Base-by-base conservation (phyloP, 1,140 invertebrate genomes). In the Caenorhabditis tropicalis region DNA sequence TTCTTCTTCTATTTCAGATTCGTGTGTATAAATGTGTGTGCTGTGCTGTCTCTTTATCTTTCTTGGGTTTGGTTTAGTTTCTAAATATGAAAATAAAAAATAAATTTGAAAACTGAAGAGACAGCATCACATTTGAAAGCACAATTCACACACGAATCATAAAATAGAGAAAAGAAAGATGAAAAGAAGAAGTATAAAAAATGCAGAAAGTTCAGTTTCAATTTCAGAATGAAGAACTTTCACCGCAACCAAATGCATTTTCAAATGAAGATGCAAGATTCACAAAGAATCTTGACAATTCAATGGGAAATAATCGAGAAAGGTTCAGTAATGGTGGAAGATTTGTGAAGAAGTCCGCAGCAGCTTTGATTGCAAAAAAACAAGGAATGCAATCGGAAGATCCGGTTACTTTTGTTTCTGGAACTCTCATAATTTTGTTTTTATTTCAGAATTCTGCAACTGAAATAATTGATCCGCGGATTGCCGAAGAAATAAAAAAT, bases 331-430 rank as follows among this genome's bases (percentile, higher is more conserved):
- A 60, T 46, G 79, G 81, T 10, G 85, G 86, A 27, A 24, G 86
- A 27, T 87, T 87, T 48, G 85, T 87, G 80, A 87, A 87, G 65
- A 85, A 86, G 24, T 87, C 86, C 1, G 86, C 86, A 15, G 86
- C 86, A 12, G 86, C 86, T 3, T 43, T 87, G 83, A 87, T 87
- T 60, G 86, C 86, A 2, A 82, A 70, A 24, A 87, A 83, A 49
- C 86, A 87, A 56, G 83, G 82, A 43, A 84, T 70, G 39, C 81
- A 81, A 58, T 84, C 56, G 21, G 83, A 84, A 19, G 80, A 56
- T 21, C 39, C 80, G 43, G 74, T 82, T 2, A 79, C 16, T 82
- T 27, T 33, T 49, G 19, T n/a, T 43, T 43, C 12, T 79, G 48
- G 9, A 5, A 2, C 21, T 56, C n/a, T 33, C 48, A 46, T 16